Conservation (phyloP, 2,888 invertebrate species). For the Cheilosia vernalis region DNA sequence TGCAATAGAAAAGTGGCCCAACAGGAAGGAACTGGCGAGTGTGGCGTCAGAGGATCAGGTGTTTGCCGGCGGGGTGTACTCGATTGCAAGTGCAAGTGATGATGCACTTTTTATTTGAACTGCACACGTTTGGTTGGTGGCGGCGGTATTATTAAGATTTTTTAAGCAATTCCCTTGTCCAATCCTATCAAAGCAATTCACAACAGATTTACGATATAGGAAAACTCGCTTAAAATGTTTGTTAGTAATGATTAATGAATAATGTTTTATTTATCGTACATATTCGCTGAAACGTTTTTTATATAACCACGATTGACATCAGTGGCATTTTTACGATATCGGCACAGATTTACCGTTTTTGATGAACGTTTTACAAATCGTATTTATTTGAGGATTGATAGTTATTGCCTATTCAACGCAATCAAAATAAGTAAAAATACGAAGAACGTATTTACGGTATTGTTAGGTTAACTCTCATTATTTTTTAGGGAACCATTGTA, state of each 20-base stretch:
- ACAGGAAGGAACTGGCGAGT: conserved; percentile 14
- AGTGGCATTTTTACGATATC: background rate
- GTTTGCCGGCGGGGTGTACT: background rate
- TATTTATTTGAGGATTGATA: background rate
- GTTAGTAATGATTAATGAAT: background rate
- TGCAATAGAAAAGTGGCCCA: conserved; percentile 12
- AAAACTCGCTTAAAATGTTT: background rate
- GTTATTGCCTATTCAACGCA: background rate
- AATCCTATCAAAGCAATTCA: too few species aligned
- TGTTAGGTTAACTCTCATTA: too few species aligned
- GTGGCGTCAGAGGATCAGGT: background rate
- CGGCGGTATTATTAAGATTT: too few species aligned
- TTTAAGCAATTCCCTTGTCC: too few species aligned
- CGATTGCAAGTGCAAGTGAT: conserved; percentile 31
- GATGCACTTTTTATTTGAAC: background rate
- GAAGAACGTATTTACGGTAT: conserved; percentile 7
- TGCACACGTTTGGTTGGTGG: background rate
- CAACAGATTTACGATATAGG: background rate
- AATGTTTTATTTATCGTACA: background rate
- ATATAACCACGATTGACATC: background rate
- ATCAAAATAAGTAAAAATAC: background rate
- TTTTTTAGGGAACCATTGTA: too few species aligned
- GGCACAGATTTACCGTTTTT: background rate
- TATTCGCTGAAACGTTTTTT: too few species aligned
- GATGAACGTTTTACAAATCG: background rate